These are phyloP conservation scores for Pogona vitticeps DNA, from an alignment of 2,113 vertebrate species.

Conservation along the genomic window DNA sequence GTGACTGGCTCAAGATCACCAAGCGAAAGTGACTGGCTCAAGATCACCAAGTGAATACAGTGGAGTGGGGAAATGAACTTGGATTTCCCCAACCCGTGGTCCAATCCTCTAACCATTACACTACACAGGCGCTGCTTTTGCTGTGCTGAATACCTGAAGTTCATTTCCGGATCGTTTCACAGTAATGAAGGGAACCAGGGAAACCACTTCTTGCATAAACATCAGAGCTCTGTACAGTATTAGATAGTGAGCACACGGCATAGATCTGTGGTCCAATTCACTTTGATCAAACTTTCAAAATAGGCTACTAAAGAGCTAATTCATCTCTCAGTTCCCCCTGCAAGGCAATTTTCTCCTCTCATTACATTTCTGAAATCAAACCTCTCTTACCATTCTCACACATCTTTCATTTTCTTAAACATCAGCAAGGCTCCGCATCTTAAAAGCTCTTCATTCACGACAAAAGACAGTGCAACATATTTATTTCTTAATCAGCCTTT, in stretches of 20 bases:
- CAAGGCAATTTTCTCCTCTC: constrained; percentile 2
- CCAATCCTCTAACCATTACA: background rate
- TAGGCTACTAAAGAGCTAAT: constrained; percentile 17
- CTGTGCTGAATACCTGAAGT: too few relatives aligned
- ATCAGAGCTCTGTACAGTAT: background rate
- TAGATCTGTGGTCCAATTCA: background rate
- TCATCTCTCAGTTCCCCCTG: background rate
- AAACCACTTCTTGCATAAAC: background rate
- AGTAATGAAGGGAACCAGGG: background rate
- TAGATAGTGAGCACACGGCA: background rate
- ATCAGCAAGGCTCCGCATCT: constrained; percentile 33
- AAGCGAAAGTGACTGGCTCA: too few relatives aligned
- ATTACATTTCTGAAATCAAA: constrained; percentile 28
- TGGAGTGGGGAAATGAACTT: too few relatives aligned
- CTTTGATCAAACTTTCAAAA: constrained; percentile 16
- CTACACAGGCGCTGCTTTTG: background rate
- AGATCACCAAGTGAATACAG: too few relatives aligned
- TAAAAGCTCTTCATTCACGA: constrained; percentile 28
- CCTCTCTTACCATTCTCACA: constrained; percentile 17
- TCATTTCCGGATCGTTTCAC: background rate
- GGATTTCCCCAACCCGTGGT: background rate
- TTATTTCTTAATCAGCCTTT: constrained; percentile 55
- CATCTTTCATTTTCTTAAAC: constrained; percentile 35
- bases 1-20: too few relatives aligned
- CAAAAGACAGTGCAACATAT: constrained; percentile 26